These are phyloP conservation scores for Drosophila prosaltans DNA, from an alignment of 1,140 invertebrate species.

Conservation along the genomic window DNA sequence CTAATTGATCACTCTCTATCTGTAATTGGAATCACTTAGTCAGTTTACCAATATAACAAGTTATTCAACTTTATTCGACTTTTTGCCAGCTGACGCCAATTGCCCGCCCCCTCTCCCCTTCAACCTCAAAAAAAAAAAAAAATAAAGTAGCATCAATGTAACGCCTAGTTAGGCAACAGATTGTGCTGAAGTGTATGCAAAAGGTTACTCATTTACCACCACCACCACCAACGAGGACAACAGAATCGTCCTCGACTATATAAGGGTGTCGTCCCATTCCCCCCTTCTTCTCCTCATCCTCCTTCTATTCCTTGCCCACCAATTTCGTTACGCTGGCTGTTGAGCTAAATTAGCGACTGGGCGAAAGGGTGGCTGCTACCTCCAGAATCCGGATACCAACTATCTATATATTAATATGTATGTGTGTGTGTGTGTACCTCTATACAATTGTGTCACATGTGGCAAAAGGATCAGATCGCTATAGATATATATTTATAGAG, in stretches of 20 bases:
- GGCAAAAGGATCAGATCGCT: conserved; percentile 23
- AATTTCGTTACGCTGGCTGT: conserved; percentile 47
- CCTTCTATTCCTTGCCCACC: conserved; percentile 22
- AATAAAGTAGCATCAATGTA: conserved; percentile 53
- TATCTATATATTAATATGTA: not conserved
- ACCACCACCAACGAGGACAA: conserved; percentile 41
- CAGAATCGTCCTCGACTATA: not conserved
- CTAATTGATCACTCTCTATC: conserved; percentile 26
- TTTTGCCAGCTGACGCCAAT: conserved; percentile 45
- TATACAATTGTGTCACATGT: conserved; percentile 26
- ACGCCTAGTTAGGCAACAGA: conserved; percentile 73
- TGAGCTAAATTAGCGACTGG: conserved; percentile 47
- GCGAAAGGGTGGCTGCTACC: conserved; percentile 56
- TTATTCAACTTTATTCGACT: conserved; percentile 41
- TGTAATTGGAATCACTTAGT: conserved; percentile 24
- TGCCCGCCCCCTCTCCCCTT: conserved; percentile 15
- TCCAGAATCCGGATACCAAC: not conserved
- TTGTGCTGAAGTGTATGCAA: conserved; percentile 71
- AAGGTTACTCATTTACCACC: conserved; percentile 37
- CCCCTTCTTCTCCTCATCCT: not conserved
- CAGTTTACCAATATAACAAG: conserved; percentile 33
- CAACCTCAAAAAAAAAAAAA: conserved; percentile 9
- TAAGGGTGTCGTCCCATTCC: not conserved
- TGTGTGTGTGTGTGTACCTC: too few relatives aligned
- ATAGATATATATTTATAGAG: conserved; percentile 45